A percentile compares a stretch with the other conserved stretches of the same genome.
Conservation (phyloP, 2,888 invertebrate genomes). For the Hydropsyche betteni region DNA sequence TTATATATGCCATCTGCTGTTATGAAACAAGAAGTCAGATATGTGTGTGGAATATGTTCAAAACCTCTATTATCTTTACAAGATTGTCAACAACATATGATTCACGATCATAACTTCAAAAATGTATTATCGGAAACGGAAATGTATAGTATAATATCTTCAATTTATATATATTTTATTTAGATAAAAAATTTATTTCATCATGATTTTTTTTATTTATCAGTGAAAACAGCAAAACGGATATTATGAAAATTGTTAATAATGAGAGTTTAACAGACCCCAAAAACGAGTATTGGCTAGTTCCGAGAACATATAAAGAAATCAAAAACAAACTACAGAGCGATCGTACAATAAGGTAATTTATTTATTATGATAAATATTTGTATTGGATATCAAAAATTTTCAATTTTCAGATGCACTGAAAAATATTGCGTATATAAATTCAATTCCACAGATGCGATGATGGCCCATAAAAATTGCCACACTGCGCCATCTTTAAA, state of each 20-base stretch:
- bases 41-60: constrained; percentile 65
- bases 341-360: constrained; percentile 48
- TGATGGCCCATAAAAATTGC: constrained; percentile 64
- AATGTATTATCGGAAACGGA: neutral
- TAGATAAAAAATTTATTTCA: neutral
- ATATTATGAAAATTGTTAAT: neutral
- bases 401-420: constrained; percentile 60
- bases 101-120: constrained; percentile 56
- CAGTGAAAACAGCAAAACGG: constrained; percentile 14
- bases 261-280: neutral
- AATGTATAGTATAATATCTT: constrained; percentile 42
- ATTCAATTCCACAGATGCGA: constrained; percentile 61
- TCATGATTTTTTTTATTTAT: neutral
- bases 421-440: constrained; percentile 65
- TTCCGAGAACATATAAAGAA: constrained; percentile 47
- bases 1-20: neutral
- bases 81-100: constrained; percentile 65
- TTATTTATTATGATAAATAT: too few relatives aligned
- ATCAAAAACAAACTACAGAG: constrained; percentile 51
- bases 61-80: constrained; percentile 61
- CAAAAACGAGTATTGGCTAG: constrained; percentile 43
- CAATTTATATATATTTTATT: constrained; percentile 19
- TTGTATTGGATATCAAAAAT: constrained; percentile 13
- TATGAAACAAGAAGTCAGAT: constrained; percentile 54
- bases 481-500: constrained; percentile 56